Evolutionary conservation across 2,888 invertebrate species (phyloP), one percentile per base, ranked within the genome.

Genomic region (Pardosa pseudoannulata): DNA sequence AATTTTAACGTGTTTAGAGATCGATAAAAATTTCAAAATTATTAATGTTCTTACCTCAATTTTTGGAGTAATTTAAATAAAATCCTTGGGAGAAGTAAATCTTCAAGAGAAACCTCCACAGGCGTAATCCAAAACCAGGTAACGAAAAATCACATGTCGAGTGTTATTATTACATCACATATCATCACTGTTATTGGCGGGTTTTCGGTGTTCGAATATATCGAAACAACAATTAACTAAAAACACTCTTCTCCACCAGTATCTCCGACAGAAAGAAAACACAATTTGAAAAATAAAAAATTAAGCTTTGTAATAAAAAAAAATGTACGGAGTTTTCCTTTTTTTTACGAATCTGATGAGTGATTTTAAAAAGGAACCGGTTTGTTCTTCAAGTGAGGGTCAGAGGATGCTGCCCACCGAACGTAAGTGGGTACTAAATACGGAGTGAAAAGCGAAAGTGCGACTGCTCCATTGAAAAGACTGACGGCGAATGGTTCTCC

Each of bases 311-410:
- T n/a, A n/a, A n/a, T n/a, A n/a, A n/a, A n/a, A 36, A 71, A 78
- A 78, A 76, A 31, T 68, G 36, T n/a, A n/a, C n/a, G n/a, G 36
- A 78, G 64, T 6, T 32, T n/a, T 41, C 73, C 46, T 32, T 41
- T 67, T 31, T 65, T 65, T 46, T 28, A 5, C 28, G 7, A 41
- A 67, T 39, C n/a, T 27, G 67, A 39, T 73, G 31, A 56, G 32
- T 56, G 29, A 83, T 78, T 85, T 72, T n/a, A n/a, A 32, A 31
- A 62, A n/a, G 11, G 39, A 78, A 85, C 83, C 83, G 83, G 83
- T 85, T 85, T 19, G n/a, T n/a, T 23, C 36, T 32, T 29, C 11
- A 39, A 62, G 46, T 46, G 11, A 23, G 29, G 74, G 68, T 80
- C 67, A 73, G 13, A 23, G 9, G 46, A 46, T 36, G 56, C 19